Conservation (phyloP, 2,888 invertebrate genomes). For the Calliopum simillimum region DNA sequence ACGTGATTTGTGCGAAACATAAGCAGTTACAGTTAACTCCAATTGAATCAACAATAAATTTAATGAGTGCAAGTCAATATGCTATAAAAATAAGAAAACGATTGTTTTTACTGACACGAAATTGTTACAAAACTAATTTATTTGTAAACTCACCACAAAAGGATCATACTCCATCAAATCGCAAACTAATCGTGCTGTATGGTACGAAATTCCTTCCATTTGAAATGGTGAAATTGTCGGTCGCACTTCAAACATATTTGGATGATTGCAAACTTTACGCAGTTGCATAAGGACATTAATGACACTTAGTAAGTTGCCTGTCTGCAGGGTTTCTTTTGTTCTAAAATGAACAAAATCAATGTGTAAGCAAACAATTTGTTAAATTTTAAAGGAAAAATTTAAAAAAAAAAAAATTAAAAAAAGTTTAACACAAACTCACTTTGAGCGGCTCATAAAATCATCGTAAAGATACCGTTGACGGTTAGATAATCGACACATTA, state of each 20-base stretch:
- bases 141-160: slow-evolving; percentile 72
- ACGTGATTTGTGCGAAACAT: slow-evolving; percentile 84
- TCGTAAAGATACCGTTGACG: slow-evolving; percentile 97
- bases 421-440: slow-evolving; percentile 72
- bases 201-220: slow-evolving; percentile 80
- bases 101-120: background rate
- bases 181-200: slow-evolving; percentile 79
- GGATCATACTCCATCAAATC: slow-evolving; percentile 79
- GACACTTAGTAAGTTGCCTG: slow-evolving; percentile 94
- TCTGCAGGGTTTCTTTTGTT: slow-evolving; percentile 91
- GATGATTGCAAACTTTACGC: slow-evolving; percentile 98
- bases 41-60: slow-evolving; percentile 77
- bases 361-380: slow-evolving; percentile 1
- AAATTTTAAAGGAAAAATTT: background rate
- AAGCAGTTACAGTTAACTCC: slow-evolving; percentile 80
- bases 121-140: background rate
- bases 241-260: slow-evolving; percentile 96
- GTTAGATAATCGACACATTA: slow-evolving; percentile 94
- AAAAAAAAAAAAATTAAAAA: background rate
- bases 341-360: slow-evolving; percentile 68
- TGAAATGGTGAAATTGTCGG: slow-evolving; percentile 95
- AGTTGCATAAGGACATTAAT: slow-evolving; percentile 98
- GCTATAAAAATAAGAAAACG: slow-evolving; percentile 66
- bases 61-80: slow-evolving; percentile 74
- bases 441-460: slow-evolving; percentile 97